Evolutionary conservation across 2,888 invertebrate species (phyloP), one percentile per base, ranked within the genome.

Genomic region (Gandaritis pyraliata): DNA sequence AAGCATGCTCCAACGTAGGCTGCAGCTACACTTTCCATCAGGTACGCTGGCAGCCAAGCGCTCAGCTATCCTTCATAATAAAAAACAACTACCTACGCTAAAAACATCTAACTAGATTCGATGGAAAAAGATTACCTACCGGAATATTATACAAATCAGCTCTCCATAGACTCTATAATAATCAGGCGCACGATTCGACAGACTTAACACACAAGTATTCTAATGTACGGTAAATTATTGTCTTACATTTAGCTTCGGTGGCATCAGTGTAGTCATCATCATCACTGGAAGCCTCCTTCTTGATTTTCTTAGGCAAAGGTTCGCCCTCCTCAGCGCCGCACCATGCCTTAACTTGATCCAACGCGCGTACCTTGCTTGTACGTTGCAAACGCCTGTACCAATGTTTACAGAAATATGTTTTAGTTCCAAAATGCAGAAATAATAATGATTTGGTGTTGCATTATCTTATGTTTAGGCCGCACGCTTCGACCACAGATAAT

Each of bases 271-370:
- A 93, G 82, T 83, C 94, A 69, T 93, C 88, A 73, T 94, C 85
- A 71, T 93, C 81, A 72, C 94, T 89, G 74, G 94, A 78, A 62
- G 93, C 78, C 73, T 95, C 89, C 72, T 82, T 92, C 86, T 93
- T 94, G 72, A 85, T 90, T 73, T 90, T 92, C 86, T 93, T 95
- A 43, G 86, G 75, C 13, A 81, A 76, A 0, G 90, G 88, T 64
- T 88, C 87, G 45, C 86, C 93, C 2, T 89, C 93, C 0, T 82
- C 86, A 0, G 93, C 95, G 12, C 96, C 96, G 71, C 96, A 96
- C 97, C 97, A 97, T 63, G 95, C 95, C 78, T 97, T 97, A 58
- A 97, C 96, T 81, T 96, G 96, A 82, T 96, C 96, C 81, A 96
- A 88, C 0, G 96, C 96, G 72, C 96, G 96, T 51, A 95, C 95